Percentiles rank a stretch among this genome's conserved stretches.
phyloP scores from a whole-genome alignment of 2,888 invertebrate species.

The Lasius fuliginosus region DNA sequence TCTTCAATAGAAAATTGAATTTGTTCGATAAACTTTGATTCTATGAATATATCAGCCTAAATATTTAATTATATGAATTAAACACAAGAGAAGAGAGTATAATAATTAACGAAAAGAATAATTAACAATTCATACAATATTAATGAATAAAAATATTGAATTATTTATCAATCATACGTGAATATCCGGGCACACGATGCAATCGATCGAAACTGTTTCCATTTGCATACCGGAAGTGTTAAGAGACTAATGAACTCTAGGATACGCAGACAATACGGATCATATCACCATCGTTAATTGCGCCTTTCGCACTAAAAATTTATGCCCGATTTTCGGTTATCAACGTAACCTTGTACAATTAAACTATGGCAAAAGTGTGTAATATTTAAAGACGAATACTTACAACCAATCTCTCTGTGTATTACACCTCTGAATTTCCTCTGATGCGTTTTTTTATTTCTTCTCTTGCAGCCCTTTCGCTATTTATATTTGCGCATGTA shows the following conservation, averaged over 20 bases:
- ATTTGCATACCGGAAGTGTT: too few species aligned
- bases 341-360: background rate
- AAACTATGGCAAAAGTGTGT: background rate
- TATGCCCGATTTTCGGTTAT: background rate
- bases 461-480: background rate
- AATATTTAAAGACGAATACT: background rate
- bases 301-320: background rate
- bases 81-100: background rate
- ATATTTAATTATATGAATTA: background rate
- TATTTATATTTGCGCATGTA: background rate
- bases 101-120: background rate
- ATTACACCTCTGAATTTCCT: background rate
- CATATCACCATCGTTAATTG: too few species aligned
- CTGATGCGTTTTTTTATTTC: background rate
- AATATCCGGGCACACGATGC: background rate
- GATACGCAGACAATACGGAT: too few species aligned
- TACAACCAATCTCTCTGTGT: background rate
- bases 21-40: background rate
- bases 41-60: background rate
- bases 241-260: too few species aligned
- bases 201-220: too few species aligned
- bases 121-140: background rate
- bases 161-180: background rate
- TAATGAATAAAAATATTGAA: background rate
- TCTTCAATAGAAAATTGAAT: background rate